A percentile compares a stretch with the other conserved stretches of the same genome.
phyloP scores from a whole-genome alignment of 2,888 invertebrate species.

The Silvanus unidentatus region DNA sequence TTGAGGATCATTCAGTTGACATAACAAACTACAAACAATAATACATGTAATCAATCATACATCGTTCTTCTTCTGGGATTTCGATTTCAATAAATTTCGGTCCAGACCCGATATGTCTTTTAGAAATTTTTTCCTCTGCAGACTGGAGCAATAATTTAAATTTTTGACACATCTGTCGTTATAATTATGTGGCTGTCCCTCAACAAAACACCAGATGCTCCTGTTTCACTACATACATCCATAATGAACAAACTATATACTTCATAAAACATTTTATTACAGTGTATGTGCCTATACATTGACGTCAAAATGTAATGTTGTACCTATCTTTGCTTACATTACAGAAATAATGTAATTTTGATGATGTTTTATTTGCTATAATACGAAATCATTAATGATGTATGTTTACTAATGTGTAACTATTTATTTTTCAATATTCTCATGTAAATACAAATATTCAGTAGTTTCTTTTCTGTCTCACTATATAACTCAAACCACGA shows the following conservation, averaged over 20 bases:
- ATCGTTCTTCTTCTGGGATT: background rate
- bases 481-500: no score
- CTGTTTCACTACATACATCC: slow-evolving; percentile 13
- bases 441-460: no score
- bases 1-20: no score
- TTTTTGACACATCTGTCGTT: slow-evolving; percentile 13
- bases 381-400: background rate
- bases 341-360: background rate
- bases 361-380: slow-evolving; percentile 2
- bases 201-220: slow-evolving; percentile 14
- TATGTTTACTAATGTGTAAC: no score
- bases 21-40: background rate
- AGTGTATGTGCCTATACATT: background rate
- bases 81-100: background rate
- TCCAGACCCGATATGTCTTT: no score
- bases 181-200: slow-evolving; percentile 12
- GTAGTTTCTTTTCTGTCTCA: no score
- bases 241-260: background rate
- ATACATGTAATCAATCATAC: slow-evolving; percentile 1
- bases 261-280: background rate
- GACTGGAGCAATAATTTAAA: background rate
- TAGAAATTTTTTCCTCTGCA: no score
- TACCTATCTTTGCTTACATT: background rate
- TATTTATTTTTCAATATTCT: no score
- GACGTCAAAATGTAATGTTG: background rate